Evolutionary conservation across 1,140 invertebrate genomes (phyloP), one percentile per base, ranked within the genome.

Genomic region (Rhynchophorus ferrugineus): DNA sequence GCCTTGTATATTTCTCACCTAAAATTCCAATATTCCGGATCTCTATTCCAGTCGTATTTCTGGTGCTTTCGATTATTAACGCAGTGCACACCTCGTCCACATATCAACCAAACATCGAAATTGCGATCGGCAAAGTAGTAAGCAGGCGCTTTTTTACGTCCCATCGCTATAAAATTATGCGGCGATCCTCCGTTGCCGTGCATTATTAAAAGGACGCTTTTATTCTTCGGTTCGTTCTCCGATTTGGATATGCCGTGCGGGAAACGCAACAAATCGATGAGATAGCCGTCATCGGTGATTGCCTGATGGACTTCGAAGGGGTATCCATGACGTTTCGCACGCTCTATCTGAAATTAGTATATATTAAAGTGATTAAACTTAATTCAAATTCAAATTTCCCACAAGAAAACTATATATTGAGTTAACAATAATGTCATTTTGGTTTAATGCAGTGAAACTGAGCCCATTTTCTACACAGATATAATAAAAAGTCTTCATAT

Each of bases 71-170:
- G 82, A n/a, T 72, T 69, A 8, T 73, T 69, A 1, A 82, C 84
- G 61, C 83, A 81, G 2, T 70, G 73, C 58, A 78, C 84, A 3
- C 85, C 85, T 39, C 85, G 70, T 7, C 75, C 74, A 67, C 87
- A 88, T 0, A 80, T 81, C 64, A 87, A 59, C 85, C 85, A 88
- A 9, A 66, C 58, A 48, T 67, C 62, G 18, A 60, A 67, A 7
- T 62, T 62, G 3, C 45, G 21, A 39, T 69, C 64, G 3, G 64
- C 61, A 19, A 69, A 46, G 17, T 58, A 52, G 49, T 58, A 68
- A 1, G 56, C 63, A 13, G 64, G 34, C 1, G 22, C 9, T 8
- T 11, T 1, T 20, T 52, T 36, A 20, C 24, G 21, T 11, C 49
- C 42, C n/a, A 57, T 33, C 13, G 29, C 33, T 8, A 46, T 20